A percentile compares a stretch with the other conserved stretches of the same genome.
phyloP scores from a whole-genome alignment of 2,888 invertebrate genomes.

The Gastrophysa polygoni region DNA sequence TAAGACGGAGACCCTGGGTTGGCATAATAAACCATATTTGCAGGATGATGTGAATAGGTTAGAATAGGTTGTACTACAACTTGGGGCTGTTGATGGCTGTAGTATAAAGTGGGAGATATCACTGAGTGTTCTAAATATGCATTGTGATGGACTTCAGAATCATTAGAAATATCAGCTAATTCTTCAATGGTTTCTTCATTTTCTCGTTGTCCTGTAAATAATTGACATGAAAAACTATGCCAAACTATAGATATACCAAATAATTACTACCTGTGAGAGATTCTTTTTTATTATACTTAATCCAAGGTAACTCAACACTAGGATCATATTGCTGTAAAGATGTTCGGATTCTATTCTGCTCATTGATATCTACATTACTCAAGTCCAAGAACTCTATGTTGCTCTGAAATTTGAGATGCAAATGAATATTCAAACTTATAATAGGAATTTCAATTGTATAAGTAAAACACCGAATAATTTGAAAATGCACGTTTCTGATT shows the following conservation, averaged over 20 bases:
- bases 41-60: conserved; percentile 16
- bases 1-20: conserved; percentile 27
- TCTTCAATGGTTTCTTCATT: conserved; percentile 6
- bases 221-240: not conserved
- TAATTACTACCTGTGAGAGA: conserved; percentile 28
- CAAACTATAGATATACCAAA: not conserved
- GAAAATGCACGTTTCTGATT: not conserved
- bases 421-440: not conserved
- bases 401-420: conserved; percentile 29
- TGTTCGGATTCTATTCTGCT: conserved; percentile 67
- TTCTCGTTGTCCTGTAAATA: conserved; percentile 13
- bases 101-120: conserved; percentile 22
- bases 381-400: conserved; percentile 73
- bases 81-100: conserved; percentile 25
- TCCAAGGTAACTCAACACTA: conserved; percentile 57
- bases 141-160: conserved; percentile 5
- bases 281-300: conserved; percentile 33
- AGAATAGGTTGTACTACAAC: conserved; percentile 29
- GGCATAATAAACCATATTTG: conserved; percentile 24
- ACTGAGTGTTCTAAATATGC: conserved; percentile 17
- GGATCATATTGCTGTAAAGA: conserved; percentile 62
- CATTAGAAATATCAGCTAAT: not conserved
- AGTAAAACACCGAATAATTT: not conserved
- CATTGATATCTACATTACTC: conserved; percentile 73
- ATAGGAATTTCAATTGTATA: not conserved